Conservation (phyloP, 2,113 vertebrate species). For the Nothocercus julius region DNA sequence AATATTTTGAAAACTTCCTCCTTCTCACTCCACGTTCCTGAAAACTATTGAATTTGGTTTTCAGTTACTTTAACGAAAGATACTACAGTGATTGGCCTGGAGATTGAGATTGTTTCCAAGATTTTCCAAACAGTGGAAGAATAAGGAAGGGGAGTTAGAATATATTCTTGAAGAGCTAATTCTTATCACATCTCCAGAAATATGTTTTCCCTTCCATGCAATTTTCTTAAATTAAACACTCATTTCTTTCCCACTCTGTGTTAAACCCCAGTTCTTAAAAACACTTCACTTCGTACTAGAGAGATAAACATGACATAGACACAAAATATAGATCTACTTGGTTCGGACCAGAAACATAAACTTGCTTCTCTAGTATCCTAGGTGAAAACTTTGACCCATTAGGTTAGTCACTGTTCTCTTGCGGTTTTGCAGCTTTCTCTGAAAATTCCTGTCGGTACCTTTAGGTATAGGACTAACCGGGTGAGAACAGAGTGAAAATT, state of each 20-base stretch:
- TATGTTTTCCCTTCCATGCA: neutral
- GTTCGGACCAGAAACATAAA: neutral
- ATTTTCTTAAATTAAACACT: neutral
- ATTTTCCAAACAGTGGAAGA: neutral
- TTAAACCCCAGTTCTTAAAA: neutral
- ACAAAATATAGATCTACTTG: neutral
- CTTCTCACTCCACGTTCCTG: no score
- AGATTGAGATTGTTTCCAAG: neutral
- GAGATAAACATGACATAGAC: neutral
- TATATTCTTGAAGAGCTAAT: neutral
- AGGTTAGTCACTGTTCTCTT: neutral
- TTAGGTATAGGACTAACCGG: neutral
- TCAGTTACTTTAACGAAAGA: neutral
- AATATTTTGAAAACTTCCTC: neutral
- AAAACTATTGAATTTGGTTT: neutral
- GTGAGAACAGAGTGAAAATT: neutral
- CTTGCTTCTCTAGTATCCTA: no score
- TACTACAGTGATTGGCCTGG: neutral
- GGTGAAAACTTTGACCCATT: neutral
- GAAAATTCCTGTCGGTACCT: neutral
- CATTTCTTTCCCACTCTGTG: neutral
- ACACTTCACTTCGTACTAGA: neutral
- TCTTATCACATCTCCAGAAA: neutral
- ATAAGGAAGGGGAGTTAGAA: neutral
- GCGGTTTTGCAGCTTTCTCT: neutral